Evolutionary conservation across 2,888 invertebrate genomes (phyloP), one percentile per base, ranked within the genome.

Genomic region (Brachypterus glaber): DNA sequence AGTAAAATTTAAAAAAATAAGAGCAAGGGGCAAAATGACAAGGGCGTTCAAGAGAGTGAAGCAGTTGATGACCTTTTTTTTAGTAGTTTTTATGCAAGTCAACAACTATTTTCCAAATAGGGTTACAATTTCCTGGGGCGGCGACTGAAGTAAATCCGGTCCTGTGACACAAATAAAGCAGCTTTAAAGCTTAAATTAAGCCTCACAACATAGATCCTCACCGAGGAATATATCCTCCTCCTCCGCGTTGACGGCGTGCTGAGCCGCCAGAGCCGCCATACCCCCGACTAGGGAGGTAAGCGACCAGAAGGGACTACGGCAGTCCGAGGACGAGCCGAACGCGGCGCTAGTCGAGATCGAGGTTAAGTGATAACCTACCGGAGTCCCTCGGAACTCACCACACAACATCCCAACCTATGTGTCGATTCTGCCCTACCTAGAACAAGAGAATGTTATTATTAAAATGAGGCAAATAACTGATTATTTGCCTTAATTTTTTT

Each of bases 171-270:
- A n/a, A n/a, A n/a, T n/a, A n/a, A n/a, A n/a, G n/a, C n/a, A n/a
- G n/a, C n/a, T n/a, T n/a, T n/a, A n/a, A n/a, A n/a, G n/a, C n/a
- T n/a, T n/a, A n/a, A n/a, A n/a, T n/a, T n/a, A n/a, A n/a, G n/a
- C n/a, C n/a, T n/a, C n/a, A 21, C 7, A 21, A 9, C 9, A 7
- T 5, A 21, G 21, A 21, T 33, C 63, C 72, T 71, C 45, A 77
- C 77, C 78, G 64, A 79, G 70, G 62, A 76, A 78, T 61, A 76
- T 75, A 63, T 76, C 71, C 58, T 77, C 76, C 55, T 77, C 74
- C 49, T 67, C n/a, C n/a, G n/a, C 68, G 52, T 72, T 70, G 51
- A 68, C 63, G 48, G 68, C 67, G 47, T 65, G 62, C 47, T 71
- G 72, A 48, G 69, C 53, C 64, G 69, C 59, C 68, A 72, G 68